These are phyloP conservation scores for Yoshiicerus persimilis DNA, from an alignment of 1,140 invertebrate species.

Conservation along the genomic window DNA sequence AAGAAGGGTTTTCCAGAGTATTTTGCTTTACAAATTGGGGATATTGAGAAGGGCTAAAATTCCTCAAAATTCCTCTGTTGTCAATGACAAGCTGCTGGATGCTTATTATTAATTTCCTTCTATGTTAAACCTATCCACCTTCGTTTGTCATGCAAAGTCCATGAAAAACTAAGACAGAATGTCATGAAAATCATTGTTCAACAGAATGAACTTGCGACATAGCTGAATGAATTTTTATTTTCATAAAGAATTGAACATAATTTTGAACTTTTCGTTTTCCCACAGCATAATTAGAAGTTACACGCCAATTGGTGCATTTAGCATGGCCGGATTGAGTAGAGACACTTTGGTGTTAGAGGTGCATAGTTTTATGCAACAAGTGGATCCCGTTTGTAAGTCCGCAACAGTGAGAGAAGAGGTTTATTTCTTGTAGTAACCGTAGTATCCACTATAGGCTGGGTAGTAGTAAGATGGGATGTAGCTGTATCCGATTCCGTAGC, in stretches of 20 bases:
- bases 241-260: not conserved
- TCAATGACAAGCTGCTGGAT: no score
- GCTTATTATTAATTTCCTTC: no score
- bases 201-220: no score
- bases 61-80: no score
- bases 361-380: not conserved
- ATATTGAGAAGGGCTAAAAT: no score
- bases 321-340: not conserved
- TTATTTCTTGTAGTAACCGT: conserved; percentile 25
- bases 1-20: no score
- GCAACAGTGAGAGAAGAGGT: not conserved
- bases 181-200: no score
- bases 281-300: not conserved
- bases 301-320: not conserved
- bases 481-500: not conserved
- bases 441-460: not conserved
- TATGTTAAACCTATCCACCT: no score
- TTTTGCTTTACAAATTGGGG: no score
- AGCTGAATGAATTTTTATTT: not conserved
- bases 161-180: no score
- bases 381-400: not conserved
- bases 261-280: not conserved
- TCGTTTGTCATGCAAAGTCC: no score
- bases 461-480: not conserved
- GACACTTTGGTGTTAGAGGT: not conserved